Base-by-base conservation (phyloP, 2,888 invertebrate species). In the Polietes domitor region DNA sequence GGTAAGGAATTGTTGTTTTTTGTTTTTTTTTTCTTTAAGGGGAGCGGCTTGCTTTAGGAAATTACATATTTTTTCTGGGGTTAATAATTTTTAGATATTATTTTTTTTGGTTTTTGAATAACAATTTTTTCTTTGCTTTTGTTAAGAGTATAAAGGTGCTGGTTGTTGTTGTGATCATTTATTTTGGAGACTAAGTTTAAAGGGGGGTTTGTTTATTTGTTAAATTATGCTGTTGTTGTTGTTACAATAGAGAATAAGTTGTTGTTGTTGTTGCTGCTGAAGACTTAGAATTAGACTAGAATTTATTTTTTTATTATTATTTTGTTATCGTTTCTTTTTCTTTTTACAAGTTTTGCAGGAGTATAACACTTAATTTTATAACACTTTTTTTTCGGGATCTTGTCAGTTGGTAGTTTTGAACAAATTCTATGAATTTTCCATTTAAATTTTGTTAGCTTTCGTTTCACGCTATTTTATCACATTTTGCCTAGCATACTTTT, bases 1-100 rank as follows among this genome's bases (percentile, higher is more conserved):
- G 53, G 89, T 87, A 88, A 87, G 87, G 88, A 88, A 88, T 88
- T 86, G 87, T 89, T 86, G 86, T 87, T 86, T 86, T 87, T 89
- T 89, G 32, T 4, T 32, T 32, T 89, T 88, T 89, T 88, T 86
- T 68, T 43, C 9, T 32, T 87, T 87, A 79, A n/a, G 85, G 85
- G 86, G 86, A 75, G 76, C 86, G 86, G 47, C 43, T 5, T 21
- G 55, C 24, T 7, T 61, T 53, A 78, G 85, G 24, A 70, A 53
- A 61, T 75, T 50, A 77, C 73, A 47, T 82, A 70, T 82, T 83
- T 43, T 76, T 77, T 74, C 28, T 70, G 5, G 81, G 81, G 71
- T 84, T 81, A 41, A 28, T 61, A 74, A 32, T 32, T 72, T 21
- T 83, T 81, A 4, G 41, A 7, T 47, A 3, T n/a, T 47, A n/a